These are phyloP conservation scores for Apodemus agrarius DNA, from an alignment of 2,797 vertebrate species.

Conservation along the genomic window DNA sequence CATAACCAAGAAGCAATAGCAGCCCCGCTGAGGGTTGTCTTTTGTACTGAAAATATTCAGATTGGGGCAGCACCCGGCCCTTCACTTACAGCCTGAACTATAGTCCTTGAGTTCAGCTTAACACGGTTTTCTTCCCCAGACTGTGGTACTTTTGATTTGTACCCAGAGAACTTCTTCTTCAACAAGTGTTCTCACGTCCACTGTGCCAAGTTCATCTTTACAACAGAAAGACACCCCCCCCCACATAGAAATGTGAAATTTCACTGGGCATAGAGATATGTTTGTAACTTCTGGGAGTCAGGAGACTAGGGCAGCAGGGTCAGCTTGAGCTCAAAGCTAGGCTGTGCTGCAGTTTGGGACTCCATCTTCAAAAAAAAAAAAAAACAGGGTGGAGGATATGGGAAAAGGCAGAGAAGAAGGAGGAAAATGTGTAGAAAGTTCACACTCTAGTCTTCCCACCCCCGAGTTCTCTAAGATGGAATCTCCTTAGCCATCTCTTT, in stretches of 20 bases:
- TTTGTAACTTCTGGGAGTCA: neutral
- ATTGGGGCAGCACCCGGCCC: neutral
- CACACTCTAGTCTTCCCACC: neutral
- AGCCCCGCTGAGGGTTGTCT: neutral
- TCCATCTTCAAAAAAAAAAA: neutral
- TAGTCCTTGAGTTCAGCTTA: neutral
- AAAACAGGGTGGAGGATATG: neutral
- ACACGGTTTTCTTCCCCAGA: neutral
- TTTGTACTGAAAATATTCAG: neutral
- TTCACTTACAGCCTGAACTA: neutral
- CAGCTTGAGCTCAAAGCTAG: neutral
- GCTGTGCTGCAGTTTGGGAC: neutral
- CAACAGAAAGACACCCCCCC: constrained; percentile 1
- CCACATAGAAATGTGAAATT: neutral
- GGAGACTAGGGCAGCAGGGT: neutral
- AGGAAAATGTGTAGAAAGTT: neutral
- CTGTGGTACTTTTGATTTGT: neutral
- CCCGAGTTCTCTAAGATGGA: neutral
- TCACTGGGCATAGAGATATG: neutral
- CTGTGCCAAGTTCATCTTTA: neutral
- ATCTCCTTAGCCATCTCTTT: neutral
- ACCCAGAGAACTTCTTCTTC: neutral
- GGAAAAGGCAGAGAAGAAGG: neutral
- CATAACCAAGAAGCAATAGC: neutral
- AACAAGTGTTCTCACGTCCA: neutral